Base-by-base conservation (phyloP, 1,140 invertebrate species). In the Hermatobates lingyangjiaoensis region DNA sequence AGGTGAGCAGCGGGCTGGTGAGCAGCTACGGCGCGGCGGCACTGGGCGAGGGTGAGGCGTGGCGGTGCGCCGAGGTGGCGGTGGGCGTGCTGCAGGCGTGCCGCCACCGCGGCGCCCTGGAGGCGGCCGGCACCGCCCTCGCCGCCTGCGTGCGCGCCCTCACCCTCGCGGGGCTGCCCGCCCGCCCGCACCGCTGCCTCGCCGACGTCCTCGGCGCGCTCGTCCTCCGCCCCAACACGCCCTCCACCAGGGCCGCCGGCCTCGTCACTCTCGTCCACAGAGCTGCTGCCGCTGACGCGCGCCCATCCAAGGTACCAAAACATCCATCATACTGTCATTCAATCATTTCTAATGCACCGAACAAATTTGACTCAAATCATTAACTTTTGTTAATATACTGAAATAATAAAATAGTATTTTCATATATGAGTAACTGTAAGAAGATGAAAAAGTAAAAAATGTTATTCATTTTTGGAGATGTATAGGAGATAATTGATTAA, bases 101-200 rank as follows among this genome's bases (percentile, higher is more conserved):
- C 59, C 69, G 83, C 10, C 83, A 86, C 60, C 84, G 87, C 69
- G 84, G 84, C 40, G 83, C 76, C 24, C 83, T 87, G 49, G 83
- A 87, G 66, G 69, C 76, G 15, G 79, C 79, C 1, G 79, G 79
- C 2, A 54, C 66, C 47, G 68, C 74, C 39, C 1, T 12, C 18
- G n/a, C 28, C 34, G 27, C 18, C 24, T 18, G 49, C 18, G 38
- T 23, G n/a, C 23, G 27, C 24, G 4, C 30, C 24, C 25, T 46
- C 3, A 27, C 7, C 12, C 7, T 14, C 3, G 45, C 45, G 5
- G 45, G 23, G 3, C 24, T 21, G 3, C 5, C 15, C 10, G 5
- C 45, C 5, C 20, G 21, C 3, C 5, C 26, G 10, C 45, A 25
- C 10, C 5, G 20, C 14, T 18, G 5, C 5, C 23, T 24, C 20